These are phyloP conservation scores for Hozukius guyotensis DNA, from an alignment of 2,797 vertebrate species.

Conservation along the genomic window DNA sequence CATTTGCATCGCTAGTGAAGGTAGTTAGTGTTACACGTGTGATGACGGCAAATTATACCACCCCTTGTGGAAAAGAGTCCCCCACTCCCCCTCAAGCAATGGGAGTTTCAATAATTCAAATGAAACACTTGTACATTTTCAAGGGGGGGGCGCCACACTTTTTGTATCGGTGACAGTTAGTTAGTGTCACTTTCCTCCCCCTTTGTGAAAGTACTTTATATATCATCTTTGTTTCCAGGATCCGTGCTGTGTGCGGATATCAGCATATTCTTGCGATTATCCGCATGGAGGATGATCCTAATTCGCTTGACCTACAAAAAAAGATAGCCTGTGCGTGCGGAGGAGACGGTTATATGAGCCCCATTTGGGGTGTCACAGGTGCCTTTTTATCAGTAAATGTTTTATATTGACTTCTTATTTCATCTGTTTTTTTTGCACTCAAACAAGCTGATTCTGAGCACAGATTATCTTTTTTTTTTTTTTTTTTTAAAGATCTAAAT, in stretches of 20 bases:
- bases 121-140: conserved; percentile 61
- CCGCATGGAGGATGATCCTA: conserved; percentile 62
- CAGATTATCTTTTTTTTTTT: background rate
- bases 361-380: conserved; percentile 57
- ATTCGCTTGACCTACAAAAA: conserved; percentile 71
- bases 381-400: conserved; percentile 29
- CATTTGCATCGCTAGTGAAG: conserved; percentile 66
- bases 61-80: conserved; percentile 35
- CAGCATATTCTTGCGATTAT: conserved; percentile 69
- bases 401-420: conserved; percentile 25
- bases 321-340: conserved; percentile 27
- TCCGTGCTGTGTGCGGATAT: conserved; percentile 55
- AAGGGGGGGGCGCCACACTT: conserved; percentile 34
- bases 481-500: background rate
- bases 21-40: conserved; percentile 68
- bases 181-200: conserved; percentile 49
- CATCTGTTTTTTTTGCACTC: background rate
- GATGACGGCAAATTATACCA: conserved; percentile 47
- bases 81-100: conserved; percentile 23
- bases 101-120: conserved; percentile 67
- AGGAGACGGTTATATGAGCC: conserved; percentile 41
- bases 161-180: conserved; percentile 19
- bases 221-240: conserved; percentile 65
- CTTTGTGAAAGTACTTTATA: conserved; percentile 33
- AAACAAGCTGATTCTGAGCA: background rate